phyloP scores from a whole-genome alignment of 2,888 invertebrate genomes.

The Epinotia bilunana region DNA sequence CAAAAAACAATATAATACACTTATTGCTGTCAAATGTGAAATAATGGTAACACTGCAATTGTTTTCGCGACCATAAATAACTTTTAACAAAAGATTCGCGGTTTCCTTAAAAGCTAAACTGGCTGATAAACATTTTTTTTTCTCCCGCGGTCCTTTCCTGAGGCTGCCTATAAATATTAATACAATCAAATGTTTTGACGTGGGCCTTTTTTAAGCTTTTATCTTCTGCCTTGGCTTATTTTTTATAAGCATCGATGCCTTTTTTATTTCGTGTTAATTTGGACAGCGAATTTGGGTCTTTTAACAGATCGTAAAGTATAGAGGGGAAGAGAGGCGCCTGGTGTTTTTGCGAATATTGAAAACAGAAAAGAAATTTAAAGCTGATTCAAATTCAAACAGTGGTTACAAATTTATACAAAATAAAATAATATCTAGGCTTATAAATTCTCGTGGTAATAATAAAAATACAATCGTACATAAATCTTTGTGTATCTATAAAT shows the following conservation, averaged over 20 bases:
- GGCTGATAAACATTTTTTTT: conserved; percentile 84
- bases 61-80: conserved; percentile 83
- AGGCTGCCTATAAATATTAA: conserved; percentile 84
- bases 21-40: conserved; percentile 82
- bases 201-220: conserved; percentile 83
- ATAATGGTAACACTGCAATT: conserved; percentile 83
- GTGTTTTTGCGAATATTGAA: conserved; percentile 57
- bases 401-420: background rate
- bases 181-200: conserved; percentile 85
- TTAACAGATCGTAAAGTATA: conserved; percentile 85
- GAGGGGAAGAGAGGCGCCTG: conserved; percentile 73
- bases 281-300: conserved; percentile 83
- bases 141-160: conserved; percentile 74
- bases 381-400: background rate
- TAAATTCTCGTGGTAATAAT: background rate
- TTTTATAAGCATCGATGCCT: conserved; percentile 78
- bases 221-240: conserved; percentile 82
- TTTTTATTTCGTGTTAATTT: conserved; percentile 85
- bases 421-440: background rate
- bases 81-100: conserved; percentile 82
- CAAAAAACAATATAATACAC: conserved; percentile 76
- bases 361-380: background rate
- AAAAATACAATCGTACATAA: conserved; percentile 2
- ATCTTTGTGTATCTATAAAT: conserved; percentile 2
- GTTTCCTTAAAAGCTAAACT: conserved; percentile 84